Evolutionary conservation across 1,140 invertebrate genomes (phyloP).

Genomic region (Hyles vespertilio): DNA sequence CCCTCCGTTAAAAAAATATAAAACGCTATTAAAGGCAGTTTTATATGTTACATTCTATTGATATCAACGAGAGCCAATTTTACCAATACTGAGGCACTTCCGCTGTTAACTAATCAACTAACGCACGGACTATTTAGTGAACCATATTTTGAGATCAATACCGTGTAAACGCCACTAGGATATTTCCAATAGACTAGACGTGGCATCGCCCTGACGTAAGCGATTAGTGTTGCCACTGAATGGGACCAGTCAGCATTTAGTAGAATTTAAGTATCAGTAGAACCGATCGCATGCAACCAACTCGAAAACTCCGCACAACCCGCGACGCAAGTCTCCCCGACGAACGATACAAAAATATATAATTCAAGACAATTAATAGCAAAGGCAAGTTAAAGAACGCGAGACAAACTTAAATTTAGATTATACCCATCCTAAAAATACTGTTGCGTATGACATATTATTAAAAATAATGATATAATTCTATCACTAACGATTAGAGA

Average conservation of each 20-base stretch:
- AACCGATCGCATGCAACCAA: constrained; percentile 32
- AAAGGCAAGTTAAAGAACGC: constrained; percentile 32
- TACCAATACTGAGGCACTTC: constrained; percentile 60
- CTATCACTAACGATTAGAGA: constrained; percentile 58
- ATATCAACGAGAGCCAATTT: constrained; percentile 46
- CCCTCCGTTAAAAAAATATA: constrained; percentile 64
- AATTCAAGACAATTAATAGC: constrained; percentile 12
- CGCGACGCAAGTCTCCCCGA: constrained; percentile 23
- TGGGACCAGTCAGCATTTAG: constrained; percentile 1
- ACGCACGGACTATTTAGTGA: neutral
- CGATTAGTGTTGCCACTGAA: constrained; percentile 4
- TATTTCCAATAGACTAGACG: constrained; percentile 9
- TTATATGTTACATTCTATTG: constrained; percentile 47
- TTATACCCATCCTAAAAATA: constrained; percentile 70
- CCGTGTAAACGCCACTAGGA: too few relatives aligned
- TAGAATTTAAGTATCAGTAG: neutral
- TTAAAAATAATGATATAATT: constrained; percentile 74
- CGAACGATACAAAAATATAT: constrained; percentile 20
- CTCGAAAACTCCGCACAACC: constrained; percentile 22
- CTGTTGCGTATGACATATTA: constrained; percentile 69
- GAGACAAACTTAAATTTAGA: constrained; percentile 64
- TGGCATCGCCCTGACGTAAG: constrained; percentile 1
- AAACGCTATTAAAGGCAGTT: constrained; percentile 67
- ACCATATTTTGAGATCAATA: too few relatives aligned
- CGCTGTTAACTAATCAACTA: constrained; percentile 42